Evolutionary conservation across 2,888 invertebrate genomes (phyloP).

Genomic region (Pandemis cinnamomeana): DNA sequence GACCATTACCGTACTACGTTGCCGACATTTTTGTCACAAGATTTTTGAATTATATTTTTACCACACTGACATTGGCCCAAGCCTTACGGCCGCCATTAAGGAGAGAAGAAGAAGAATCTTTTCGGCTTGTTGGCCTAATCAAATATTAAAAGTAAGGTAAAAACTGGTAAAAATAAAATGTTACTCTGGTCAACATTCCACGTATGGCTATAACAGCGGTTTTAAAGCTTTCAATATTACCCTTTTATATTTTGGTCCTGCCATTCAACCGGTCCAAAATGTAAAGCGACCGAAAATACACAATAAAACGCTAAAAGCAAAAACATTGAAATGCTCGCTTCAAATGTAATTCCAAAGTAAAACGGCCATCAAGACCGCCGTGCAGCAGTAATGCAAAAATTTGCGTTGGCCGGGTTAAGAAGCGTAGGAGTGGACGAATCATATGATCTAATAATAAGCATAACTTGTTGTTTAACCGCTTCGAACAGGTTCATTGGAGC

Average conservation of each 20-base stretch:
- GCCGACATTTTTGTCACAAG: too few relatives aligned
- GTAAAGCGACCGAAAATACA: not conserved
- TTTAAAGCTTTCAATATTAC: not conserved
- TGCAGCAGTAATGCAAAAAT: constrained; percentile 28
- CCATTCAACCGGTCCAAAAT: constrained; percentile 8
- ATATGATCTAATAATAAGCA: constrained; percentile 48
- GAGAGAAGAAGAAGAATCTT: too few relatives aligned
- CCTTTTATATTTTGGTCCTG: not conserved
- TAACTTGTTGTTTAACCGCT: constrained; percentile 46
- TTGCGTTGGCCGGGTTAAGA: constrained; percentile 39
- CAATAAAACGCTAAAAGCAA: not conserved
- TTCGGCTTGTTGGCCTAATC: too few relatives aligned
- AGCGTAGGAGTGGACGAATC: constrained; percentile 44
- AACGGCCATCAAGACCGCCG: constrained; percentile 6
- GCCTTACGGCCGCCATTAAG: too few relatives aligned
- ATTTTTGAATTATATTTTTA: too few relatives aligned
- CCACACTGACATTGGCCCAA: too few relatives aligned
- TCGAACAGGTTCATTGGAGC: constrained; percentile 48
- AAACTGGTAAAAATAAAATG: too few relatives aligned
- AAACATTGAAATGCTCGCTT: not conserved
- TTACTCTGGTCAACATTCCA: not conserved
- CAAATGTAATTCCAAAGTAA: not conserved
- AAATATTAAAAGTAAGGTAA: too few relatives aligned
- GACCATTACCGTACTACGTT: too few relatives aligned
- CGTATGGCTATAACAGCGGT: not conserved